Conservation (phyloP, 2,888 invertebrate genomes). For the Drosophila mayaguana region DNA sequence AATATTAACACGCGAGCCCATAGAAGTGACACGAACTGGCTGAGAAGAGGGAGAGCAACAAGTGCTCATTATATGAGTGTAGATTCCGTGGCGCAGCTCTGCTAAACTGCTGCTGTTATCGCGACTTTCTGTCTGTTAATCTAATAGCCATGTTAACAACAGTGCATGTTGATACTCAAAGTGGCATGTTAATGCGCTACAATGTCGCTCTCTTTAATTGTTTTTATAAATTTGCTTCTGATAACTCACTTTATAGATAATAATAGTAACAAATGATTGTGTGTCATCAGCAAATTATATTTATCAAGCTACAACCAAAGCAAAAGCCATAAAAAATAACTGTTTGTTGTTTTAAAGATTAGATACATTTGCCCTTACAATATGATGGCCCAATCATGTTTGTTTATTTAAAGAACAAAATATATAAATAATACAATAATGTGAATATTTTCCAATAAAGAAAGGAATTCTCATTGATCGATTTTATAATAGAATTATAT, state of each 20-base stretch:
- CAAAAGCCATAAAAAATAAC: neutral
- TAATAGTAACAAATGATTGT: conserved; percentile 29
- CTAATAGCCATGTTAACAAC: conserved; percentile 25
- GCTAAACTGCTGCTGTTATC: conserved; percentile 19
- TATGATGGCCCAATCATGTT: neutral
- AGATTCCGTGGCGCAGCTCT: neutral
- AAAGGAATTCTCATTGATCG: neutral
- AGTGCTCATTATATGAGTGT: conserved; percentile 11
- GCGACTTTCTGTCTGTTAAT: conserved; percentile 20
- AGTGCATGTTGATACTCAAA: conserved; percentile 38
- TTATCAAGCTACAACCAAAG: neutral
- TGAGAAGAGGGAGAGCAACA: conserved; percentile 27
- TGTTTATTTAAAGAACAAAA: too few species aligned
- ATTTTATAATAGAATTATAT: neutral
- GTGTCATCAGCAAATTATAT: conserved; percentile 33
- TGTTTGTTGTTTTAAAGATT: neutral
- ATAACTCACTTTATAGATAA: conserved; percentile 29
- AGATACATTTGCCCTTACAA: conserved; percentile 1
- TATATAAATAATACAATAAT: conserved; percentile 1
- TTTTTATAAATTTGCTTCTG: conserved; percentile 7
- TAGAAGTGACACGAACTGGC: conserved; percentile 17
- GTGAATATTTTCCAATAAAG: neutral
- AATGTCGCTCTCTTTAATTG: conserved; percentile 4
- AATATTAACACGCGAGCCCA: conserved; percentile 37
- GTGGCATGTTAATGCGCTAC: conserved; percentile 28